These are phyloP conservation scores for Monopterus albus DNA, from an alignment of 2,113 vertebrate genomes.

Conservation along the genomic window DNA sequence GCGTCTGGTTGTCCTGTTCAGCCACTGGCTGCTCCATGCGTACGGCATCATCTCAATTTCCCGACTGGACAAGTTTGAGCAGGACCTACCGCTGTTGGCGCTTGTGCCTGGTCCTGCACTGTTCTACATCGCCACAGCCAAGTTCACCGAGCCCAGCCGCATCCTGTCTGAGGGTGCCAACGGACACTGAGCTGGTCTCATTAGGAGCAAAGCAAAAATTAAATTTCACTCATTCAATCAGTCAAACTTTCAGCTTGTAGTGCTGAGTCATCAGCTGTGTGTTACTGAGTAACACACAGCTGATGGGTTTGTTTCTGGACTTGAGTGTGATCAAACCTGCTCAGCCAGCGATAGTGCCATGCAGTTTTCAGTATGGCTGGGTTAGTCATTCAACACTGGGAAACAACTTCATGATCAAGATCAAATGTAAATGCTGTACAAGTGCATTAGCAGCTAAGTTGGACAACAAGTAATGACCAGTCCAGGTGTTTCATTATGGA, in stretches of 20 bases:
- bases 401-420: too few species aligned
- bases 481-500: not conserved
- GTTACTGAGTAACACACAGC: not conserved
- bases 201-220: accelerated
- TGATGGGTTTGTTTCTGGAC: not conserved
- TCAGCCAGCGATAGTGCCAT: not conserved
- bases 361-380: not conserved
- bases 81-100: slow-evolving; percentile 92
- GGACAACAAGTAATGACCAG: too few species aligned
- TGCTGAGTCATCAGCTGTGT: not conserved
- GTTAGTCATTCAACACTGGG: too few species aligned
- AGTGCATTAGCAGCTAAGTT: too few species aligned
- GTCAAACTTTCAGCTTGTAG: too few species aligned
- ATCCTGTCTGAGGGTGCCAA: slow-evolving; percentile 94
- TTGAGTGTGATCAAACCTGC: not conserved
- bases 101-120: slow-evolving; percentile 94
- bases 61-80: slow-evolving; percentile 91
- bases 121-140: slow-evolving; percentile 94
- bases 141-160: slow-evolving; percentile 94
- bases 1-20: slow-evolving; percentile 94
- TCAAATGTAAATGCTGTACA: too few species aligned
- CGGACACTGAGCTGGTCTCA: slow-evolving; percentile 83
- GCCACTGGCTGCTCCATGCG: slow-evolving; percentile 97
- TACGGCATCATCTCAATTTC: slow-evolving; percentile 99
- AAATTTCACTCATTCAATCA: not conserved